These are phyloP conservation scores for Lithosia quadra DNA, from an alignment of 2,888 invertebrate species.

Conservation along the genomic window DNA sequence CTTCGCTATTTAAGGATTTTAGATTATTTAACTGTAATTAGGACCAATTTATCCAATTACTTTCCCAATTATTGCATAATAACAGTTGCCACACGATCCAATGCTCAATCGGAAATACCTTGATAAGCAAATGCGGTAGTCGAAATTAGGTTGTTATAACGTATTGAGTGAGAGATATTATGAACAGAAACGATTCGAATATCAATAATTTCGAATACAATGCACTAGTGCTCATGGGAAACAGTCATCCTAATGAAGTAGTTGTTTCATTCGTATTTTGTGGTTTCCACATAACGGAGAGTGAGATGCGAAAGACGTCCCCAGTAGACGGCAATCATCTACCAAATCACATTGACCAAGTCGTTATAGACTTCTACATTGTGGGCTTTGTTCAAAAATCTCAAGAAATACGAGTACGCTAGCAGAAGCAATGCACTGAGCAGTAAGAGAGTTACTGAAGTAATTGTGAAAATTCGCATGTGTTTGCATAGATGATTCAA, in stretches of 20 bases:
- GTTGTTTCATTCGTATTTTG: not conserved
- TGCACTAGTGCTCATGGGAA: not conserved
- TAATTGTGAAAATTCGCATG: conserved; percentile 17
- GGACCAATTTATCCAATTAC: not conserved
- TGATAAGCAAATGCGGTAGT: too few relatives aligned
- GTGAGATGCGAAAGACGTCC: not conserved
- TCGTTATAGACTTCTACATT: not conserved
- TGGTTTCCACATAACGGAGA: too few relatives aligned
- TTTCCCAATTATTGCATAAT: not conserved
- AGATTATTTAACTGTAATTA: not conserved
- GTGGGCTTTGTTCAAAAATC: not conserved
- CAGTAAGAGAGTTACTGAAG: conserved; percentile 1
- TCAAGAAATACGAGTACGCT: not conserved
- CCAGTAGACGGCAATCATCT: not conserved
- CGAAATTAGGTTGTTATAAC: too few relatives aligned
- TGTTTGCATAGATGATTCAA: conserved; percentile 23
- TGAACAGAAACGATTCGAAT: not conserved
- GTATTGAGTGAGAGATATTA: too few relatives aligned
- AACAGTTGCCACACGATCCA: not conserved
- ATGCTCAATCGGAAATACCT: not conserved
- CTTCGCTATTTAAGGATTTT: not conserved
- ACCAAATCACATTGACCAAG: too few relatives aligned
- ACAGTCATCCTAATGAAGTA: not conserved
- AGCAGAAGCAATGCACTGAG: conserved; percentile 9
- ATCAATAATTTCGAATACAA: too few relatives aligned